phyloP scores from a whole-genome alignment of 2,797 vertebrate genomes.

The Nasua narica region DNA sequence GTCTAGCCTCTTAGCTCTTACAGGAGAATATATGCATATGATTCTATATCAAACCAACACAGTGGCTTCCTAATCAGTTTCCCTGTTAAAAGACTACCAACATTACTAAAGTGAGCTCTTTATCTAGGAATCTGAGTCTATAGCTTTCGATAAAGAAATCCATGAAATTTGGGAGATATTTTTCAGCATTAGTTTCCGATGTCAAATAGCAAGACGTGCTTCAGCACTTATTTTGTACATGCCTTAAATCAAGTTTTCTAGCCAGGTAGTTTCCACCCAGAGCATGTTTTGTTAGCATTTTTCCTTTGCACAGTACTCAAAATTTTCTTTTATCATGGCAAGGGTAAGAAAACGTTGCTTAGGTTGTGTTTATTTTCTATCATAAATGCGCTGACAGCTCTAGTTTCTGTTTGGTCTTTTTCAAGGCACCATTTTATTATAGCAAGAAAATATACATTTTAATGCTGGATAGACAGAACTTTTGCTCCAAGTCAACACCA shows the following conservation, averaged over 20 bases:
- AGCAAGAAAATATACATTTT: constrained; percentile 17
- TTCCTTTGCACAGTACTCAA: not conserved
- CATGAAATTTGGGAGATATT: not conserved
- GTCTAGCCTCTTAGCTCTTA: not conserved
- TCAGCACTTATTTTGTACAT: constrained; percentile 40
- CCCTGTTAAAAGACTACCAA: not conserved
- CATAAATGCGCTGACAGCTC: constrained; percentile 49
- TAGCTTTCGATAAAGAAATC: constrained; percentile 32
- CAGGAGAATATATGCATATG: not conserved
- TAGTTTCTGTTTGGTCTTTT: constrained; percentile 50
- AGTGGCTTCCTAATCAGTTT: not conserved
- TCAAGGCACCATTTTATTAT: constrained; percentile 36
- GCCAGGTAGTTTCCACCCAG: constrained; percentile 18
- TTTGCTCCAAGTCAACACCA: not conserved
- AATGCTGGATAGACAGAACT: constrained; percentile 1
- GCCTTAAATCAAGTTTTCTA: constrained; percentile 28
- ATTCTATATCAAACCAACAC: not conserved
- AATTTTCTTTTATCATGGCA: constrained; percentile 15
- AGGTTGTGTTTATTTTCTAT: constrained; percentile 38
- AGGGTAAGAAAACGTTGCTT: not conserved
- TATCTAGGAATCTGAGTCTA: not conserved
- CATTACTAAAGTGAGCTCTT: not conserved
- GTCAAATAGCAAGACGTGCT: constrained; percentile 12
- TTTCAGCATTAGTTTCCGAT: constrained; percentile 23
- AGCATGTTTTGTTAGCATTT: constrained; percentile 26